phyloP scores from a whole-genome alignment of 2,113 vertebrate species.

The Hymenochirus boettgeri region DNA sequence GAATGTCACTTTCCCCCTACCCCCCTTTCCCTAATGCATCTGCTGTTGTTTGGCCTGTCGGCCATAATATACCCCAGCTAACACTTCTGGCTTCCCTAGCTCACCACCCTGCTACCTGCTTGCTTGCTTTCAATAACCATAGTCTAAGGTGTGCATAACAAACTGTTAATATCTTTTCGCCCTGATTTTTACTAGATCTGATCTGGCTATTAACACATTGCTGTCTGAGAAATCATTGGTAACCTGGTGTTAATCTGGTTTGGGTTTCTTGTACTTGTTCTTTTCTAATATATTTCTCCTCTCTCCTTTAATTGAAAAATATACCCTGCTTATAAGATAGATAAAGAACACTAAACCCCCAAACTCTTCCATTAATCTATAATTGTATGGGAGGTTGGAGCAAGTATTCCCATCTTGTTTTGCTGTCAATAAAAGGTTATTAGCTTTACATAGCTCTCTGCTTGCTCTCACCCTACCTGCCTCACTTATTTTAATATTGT shows the following conservation, averaged over 20 bases:
- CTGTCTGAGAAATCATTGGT: constrained; percentile 5
- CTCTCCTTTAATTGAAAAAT: background rate
- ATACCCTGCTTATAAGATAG: too few species aligned
- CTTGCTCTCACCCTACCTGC: too few species aligned
- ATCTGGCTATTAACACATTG: constrained; percentile 24
- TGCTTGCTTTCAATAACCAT: constrained; percentile 44
- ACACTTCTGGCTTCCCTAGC: background rate
- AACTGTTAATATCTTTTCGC: background rate
- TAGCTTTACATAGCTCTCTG: too few species aligned
- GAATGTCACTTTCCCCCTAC: constrained; percentile 14
- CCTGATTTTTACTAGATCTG: constrained; percentile 14
- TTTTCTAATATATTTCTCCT: constrained; percentile 11
- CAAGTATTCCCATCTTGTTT: too few species aligned
- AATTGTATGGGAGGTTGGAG: too few species aligned
- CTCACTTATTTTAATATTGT: too few species aligned
- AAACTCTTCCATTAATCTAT: too few species aligned
- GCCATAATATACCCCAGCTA: constrained; percentile 5
- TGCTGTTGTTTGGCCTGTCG: background rate
- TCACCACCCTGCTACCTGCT: constrained; percentile 42
- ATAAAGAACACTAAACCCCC: too few species aligned
- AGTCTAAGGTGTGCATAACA: background rate
- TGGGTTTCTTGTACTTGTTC: rapidly evolving
- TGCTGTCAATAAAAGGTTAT: too few species aligned
- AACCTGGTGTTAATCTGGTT: constrained; percentile 13
- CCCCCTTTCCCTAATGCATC: background rate